Evolutionary conservation across 1,140 invertebrate species (phyloP), one percentile per base, ranked within the genome.

Genomic region (Sweltsa coloradensis): DNA sequence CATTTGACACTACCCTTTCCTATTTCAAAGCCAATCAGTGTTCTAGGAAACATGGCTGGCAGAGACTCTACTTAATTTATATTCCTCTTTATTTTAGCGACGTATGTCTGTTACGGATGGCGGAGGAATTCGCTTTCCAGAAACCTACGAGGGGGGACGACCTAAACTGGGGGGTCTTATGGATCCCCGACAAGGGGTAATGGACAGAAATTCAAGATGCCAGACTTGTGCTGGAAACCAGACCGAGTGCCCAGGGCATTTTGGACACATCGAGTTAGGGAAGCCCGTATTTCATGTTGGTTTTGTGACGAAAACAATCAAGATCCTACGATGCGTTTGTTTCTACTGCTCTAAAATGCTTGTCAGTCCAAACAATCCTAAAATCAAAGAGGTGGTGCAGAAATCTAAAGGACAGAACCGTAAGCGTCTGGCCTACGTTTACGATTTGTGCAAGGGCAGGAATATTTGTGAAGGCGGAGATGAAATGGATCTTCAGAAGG

Each of bases 281-380:
- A 99, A 99, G 67, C 97, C 97, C 19, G 96, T 99, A 3, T 99
- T 93, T 68, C 94, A 99, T 64, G 84, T 97, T 62, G 96, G 94
- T 39, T 99, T 98, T 61, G 75, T 99, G 18, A 93, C 89, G 45
- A 99, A 99, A 70, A 92, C 85, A 0, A 89, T 99, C 34, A 99
- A 99, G 72, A 83, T 97, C 45, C 66, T 97, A 5, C 71, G 94
- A 66, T 97, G 95, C 68, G 92, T 98, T 14, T 99, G 95, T 63
- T 97, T 97, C 63, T 97, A 90, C 61, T 98, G 94, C 63, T 97
- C 93, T 21, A 97, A 97, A 67, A 69, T 98, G 50, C 72, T 97
- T 31, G 87, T 96, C 14, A 92, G 85, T 57, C 84, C 91, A n/a
- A 87, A 82, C 52, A 90, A 92, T 78, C 89, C 93, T 45, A 96